Evolutionary conservation across 2,888 invertebrate genomes (phyloP), one percentile per base, ranked within the genome.

Genomic region (Patella depressa): DNA sequence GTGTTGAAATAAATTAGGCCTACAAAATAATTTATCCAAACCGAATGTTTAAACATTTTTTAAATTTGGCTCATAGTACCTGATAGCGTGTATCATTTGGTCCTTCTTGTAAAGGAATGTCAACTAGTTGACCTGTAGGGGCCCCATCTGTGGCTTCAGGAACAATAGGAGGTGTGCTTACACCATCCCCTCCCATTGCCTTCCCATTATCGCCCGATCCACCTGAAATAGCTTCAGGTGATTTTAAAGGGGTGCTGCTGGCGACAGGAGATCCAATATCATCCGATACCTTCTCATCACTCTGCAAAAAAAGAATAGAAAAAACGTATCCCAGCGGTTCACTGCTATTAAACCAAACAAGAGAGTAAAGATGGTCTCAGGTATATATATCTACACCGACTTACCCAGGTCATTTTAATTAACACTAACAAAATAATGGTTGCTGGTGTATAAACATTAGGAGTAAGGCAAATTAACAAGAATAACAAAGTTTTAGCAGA

Each of bases 241-340:
- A 57, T 78, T 86, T 88, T 72, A 85, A 84, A 15, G 87, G 87
- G 55, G 87, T 87, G 77, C 87, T 88, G 53, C 85, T 85, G 45
- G 88, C 87, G 24, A 87, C 53, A 1, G 87, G 87, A 11, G 80
- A 78, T 17, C 82, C 85, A 0, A 79, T 65, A 15, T 71, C 74
- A 12, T 78, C 82, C 11, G 81, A 74, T 69, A 76, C 65, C 24
- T 81, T 82, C n/a, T 80, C 79, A 53, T 81, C 82, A 73, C 72
- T 81, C 80, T 76, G 82, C 74, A 78, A 81, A 70, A 73, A 79
- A 29, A 57, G 77, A 79, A 72, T 29, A 29, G 15, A 55, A 74
- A 72, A 45, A 45, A 9, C 5, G 5, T 45, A 45, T 45, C 7
- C 9, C 45, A 45, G 5, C 7, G 45, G 45, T 45, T 9, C 45